Percentiles rank a stretch among this genome's conserved stretches.
Evolutionary conservation across 2,797 vertebrate species (phyloP).

Genomic region (Gallinago nigripennis): DNA sequence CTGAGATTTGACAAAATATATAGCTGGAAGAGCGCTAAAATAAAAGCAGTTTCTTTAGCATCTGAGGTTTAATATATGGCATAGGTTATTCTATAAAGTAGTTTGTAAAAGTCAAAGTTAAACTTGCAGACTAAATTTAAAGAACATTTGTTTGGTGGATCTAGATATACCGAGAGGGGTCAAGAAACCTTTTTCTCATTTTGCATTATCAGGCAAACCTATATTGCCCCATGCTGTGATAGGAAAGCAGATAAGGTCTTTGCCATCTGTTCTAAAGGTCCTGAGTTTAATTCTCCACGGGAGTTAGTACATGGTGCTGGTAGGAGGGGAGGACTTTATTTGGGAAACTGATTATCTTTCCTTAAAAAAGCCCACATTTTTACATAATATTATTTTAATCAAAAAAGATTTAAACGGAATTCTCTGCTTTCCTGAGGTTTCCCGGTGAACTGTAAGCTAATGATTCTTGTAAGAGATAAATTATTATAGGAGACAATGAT

Average conservation of each 20-base stretch:
- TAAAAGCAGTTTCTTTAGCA: not conserved
- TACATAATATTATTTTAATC: slow-evolving; percentile 12
- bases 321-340: slow-evolving; percentile 21
- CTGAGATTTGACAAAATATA: not conserved
- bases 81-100: not conserved
- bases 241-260: slow-evolving; percentile 59
- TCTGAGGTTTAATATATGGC: not conserved
- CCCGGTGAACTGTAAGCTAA: not conserved
- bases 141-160: slow-evolving; percentile 7
- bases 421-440: not conserved
- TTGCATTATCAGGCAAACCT: slow-evolving; percentile 46
- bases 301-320: slow-evolving; percentile 28
- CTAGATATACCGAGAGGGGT: not conserved
- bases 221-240: slow-evolving; percentile 45
- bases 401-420: not conserved
- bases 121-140: slow-evolving; percentile 13
- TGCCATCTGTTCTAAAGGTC: slow-evolving; percentile 71
- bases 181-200: slow-evolving; percentile 18
- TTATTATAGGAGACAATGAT: not conserved
- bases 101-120: not conserved
- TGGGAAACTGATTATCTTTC: slow-evolving; percentile 39
- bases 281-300: slow-evolving; percentile 71
- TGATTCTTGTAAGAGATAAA: not conserved
- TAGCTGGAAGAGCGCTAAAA: not conserved
- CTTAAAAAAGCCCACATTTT: not conserved